Evolutionary conservation across 1,140 invertebrate species (phyloP).

Genomic region (Philaenus spumarius): DNA sequence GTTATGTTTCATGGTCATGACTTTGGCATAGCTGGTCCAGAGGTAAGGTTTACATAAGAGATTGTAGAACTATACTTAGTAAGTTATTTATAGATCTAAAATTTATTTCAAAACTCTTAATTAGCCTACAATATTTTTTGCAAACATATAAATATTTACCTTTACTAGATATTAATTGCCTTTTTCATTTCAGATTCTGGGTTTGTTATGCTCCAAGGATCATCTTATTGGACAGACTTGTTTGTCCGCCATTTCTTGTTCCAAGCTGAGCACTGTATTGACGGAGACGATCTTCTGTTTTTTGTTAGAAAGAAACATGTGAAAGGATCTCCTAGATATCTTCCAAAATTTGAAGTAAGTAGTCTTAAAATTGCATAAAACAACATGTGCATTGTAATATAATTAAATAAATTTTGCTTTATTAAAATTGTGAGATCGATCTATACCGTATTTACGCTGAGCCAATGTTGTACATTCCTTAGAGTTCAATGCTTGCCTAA

Average conservation of each 20-base stretch:
- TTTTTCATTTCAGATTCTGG: slow-evolving; percentile 61
- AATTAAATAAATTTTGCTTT: no score
- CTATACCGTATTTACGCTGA: not conserved
- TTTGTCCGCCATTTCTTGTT: slow-evolving; percentile 93
- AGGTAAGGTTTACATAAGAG: no score
- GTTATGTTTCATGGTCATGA: no score
- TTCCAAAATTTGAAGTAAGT: slow-evolving; percentile 81
- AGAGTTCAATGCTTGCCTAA: no score
- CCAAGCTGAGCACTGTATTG: slow-evolving; percentile 73
- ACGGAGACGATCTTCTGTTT: slow-evolving; percentile 92
- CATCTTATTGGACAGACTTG: slow-evolving; percentile 92
- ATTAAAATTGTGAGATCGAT: no score
- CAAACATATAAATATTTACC: no score
- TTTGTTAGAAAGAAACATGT: slow-evolving; percentile 90
- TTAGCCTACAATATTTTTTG: no score
- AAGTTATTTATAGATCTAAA: not conserved
- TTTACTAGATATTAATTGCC: not conserved
- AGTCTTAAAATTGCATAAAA: not conserved
- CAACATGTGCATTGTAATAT: no score
- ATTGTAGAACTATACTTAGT: no score
- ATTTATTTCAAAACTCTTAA: slow-evolving; percentile 8
- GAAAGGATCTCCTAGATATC: slow-evolving; percentile 73
- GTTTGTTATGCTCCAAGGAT: slow-evolving; percentile 84
- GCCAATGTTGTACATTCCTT: no score
- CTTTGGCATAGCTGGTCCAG: no score